Evolutionary conservation across 2,888 invertebrate genomes (phyloP).

Genomic region (Rhagonycha fulva): DNA sequence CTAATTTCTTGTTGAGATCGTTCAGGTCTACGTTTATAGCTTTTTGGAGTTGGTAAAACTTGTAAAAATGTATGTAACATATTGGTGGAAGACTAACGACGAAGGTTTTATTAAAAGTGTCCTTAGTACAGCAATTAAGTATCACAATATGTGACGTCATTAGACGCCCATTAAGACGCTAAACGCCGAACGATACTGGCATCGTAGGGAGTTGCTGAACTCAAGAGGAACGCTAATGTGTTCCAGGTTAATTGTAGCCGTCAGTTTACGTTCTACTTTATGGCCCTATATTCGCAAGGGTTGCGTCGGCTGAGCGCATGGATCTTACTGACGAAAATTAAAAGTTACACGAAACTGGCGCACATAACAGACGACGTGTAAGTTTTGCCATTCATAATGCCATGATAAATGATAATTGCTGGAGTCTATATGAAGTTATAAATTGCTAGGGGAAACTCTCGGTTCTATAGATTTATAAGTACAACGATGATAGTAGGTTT

Average conservation of each 20-base stretch:
- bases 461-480: conserved; percentile 37
- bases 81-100: not conserved
- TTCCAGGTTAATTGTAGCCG: conserved; percentile 44
- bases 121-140: conserved; percentile 32
- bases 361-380: conserved; percentile 46
- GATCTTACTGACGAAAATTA: conserved; percentile 41
- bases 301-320: conserved; percentile 22
- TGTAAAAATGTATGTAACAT: not conserved
- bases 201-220: conserved; percentile 32
- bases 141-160: conserved; percentile 37
- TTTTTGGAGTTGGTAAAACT: not conserved
- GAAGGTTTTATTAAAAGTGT: conserved; percentile 29
- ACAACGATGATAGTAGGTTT: conserved; percentile 41
- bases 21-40: not conserved
- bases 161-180: conserved; percentile 42
- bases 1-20: not conserved
- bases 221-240: conserved; percentile 39
- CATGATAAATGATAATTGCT: conserved; percentile 55
- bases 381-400: conserved; percentile 55
- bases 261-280: conserved; percentile 40
- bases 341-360: conserved; percentile 39
- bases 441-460: conserved; percentile 43
- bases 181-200: conserved; percentile 41
- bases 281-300: conserved; percentile 32
- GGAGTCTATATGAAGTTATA: conserved; percentile 50